These are phyloP conservation scores for Agrotis exclamationis DNA, from an alignment of 2,888 invertebrate species.

Conservation along the genomic window DNA sequence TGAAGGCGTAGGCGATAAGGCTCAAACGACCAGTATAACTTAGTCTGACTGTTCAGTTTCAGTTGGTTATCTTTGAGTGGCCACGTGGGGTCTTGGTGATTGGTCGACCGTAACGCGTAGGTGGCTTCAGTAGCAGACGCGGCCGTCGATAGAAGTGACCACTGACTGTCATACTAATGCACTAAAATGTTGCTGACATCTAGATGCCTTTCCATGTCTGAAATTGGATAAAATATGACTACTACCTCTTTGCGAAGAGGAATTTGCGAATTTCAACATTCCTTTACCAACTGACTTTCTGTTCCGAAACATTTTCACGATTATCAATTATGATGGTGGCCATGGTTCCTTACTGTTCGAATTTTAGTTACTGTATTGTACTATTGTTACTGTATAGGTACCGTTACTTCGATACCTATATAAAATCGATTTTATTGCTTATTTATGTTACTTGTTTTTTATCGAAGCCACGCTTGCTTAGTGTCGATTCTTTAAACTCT, in stretches of 20 bases:
- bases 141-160: slow-evolving; percentile 70
- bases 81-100: slow-evolving; percentile 69
- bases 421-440: slow-evolving; percentile 29
- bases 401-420: slow-evolving; percentile 4
- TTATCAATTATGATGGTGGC: too few relatives aligned
- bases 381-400: too few relatives aligned
- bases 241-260: too few relatives aligned
- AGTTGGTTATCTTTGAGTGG: slow-evolving; percentile 52
- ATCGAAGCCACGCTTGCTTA: not conserved
- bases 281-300: not conserved
- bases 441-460: slow-evolving; percentile 9
- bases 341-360: not conserved
- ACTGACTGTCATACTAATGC: slow-evolving; percentile 58
- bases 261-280: not conserved
- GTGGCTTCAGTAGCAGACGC: slow-evolving; percentile 79
- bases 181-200: slow-evolving; percentile 45
- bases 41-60: slow-evolving; percentile 68
- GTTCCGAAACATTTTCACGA: not conserved
- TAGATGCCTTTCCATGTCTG: not conserved
- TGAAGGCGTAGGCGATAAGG: slow-evolving; percentile 81
- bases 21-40: slow-evolving; percentile 66
- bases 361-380: not conserved
- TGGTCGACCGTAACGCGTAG: slow-evolving; percentile 77
- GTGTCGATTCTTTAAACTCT: not conserved
- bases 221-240: not conserved